A percentile compares a stretch with the other conserved stretches of the same genome.
phyloP scores from a whole-genome alignment of 2,888 invertebrate genomes.

The Epistrophe grossulariae region DNA sequence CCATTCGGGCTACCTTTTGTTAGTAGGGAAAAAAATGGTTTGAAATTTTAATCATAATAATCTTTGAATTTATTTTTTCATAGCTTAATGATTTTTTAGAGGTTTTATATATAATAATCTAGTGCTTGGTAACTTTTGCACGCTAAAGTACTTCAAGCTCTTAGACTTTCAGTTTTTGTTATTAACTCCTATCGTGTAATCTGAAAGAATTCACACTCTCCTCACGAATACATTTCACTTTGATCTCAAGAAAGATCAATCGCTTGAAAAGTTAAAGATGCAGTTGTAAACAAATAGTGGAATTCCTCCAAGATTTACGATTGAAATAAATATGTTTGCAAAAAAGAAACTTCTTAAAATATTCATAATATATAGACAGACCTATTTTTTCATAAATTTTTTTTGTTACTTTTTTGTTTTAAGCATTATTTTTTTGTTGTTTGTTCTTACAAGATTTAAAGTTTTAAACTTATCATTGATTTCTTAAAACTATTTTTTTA shows the following conservation, averaged over 20 bases:
- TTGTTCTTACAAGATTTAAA: constrained; percentile 13
- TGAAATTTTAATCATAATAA: no score
- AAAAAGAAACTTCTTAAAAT: background rate
- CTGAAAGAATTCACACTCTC: background rate
- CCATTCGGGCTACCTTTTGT: no score
- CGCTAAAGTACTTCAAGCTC: background rate
- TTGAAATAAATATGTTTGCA: background rate
- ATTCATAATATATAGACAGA: constrained; percentile 7
- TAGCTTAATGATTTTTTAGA: background rate
- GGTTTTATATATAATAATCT: background rate
- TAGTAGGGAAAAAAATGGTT: no score
- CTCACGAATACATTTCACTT: background rate
- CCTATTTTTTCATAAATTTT: constrained; percentile 2
- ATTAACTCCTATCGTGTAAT: background rate
- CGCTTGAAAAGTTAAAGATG: background rate
- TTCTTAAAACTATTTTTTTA: constrained; percentile 50
- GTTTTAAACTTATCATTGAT: constrained; percentile 54
- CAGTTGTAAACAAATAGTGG: background rate
- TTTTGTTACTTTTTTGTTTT: constrained; percentile 26
- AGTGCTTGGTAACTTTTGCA: background rate
- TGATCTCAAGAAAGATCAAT: background rate
- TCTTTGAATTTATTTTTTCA: no score
- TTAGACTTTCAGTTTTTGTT: background rate
- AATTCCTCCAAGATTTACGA: background rate
- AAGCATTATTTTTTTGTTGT: constrained; percentile 47